Conservation (phyloP, 1,140 invertebrate species). For the Rhyzopertha dominica region DNA sequence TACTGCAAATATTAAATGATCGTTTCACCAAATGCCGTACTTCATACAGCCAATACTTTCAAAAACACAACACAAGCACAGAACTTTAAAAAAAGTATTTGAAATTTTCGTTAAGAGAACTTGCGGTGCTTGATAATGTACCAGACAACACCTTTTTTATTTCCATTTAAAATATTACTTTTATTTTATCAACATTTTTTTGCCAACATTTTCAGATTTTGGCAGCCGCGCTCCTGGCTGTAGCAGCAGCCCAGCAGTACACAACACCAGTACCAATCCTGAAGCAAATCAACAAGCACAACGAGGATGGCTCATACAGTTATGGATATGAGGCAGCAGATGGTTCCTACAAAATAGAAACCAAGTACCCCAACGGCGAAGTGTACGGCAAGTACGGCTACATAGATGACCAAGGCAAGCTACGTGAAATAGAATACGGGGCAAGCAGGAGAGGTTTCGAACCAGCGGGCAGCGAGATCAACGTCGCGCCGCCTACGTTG, state of each 20-base stretch:
- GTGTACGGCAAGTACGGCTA: conserved; percentile 80
- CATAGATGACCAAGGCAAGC: conserved; percentile 68
- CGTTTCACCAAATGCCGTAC: conserved; percentile 4
- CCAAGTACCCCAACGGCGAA: conserved; percentile 74
- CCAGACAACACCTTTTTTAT: conserved; percentile 1
- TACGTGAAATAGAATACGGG: conserved; percentile 72
- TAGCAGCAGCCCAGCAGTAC: conserved; percentile 35
- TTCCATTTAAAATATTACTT: conserved; percentile 8
- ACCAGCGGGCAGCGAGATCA: conserved; percentile 69
- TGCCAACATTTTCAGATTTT: conserved; percentile 35
- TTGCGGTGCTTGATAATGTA: conserved; percentile 14
- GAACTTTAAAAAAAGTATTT: conserved; percentile 6
- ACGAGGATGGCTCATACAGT: conserved; percentile 80
- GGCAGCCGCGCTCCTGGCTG: conserved; percentile 25
- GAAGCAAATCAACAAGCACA: conserved; percentile 69
- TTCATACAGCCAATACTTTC: conserved; percentile 11
- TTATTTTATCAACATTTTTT: conserved; percentile 16
- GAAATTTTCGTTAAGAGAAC: conserved; percentile 13
- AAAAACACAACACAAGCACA: not conserved
- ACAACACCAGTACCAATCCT: conserved; percentile 65
- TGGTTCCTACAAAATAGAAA: conserved; percentile 90
- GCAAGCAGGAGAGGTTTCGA: conserved; percentile 70
- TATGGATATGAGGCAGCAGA: conserved; percentile 86
- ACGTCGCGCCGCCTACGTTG: conserved; percentile 69
- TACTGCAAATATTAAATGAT: conserved; percentile 1